Evolutionary conservation across 1,140 invertebrate genomes (phyloP), one percentile per base, ranked within the genome.

Genomic region (Camponotus vicinus): DNA sequence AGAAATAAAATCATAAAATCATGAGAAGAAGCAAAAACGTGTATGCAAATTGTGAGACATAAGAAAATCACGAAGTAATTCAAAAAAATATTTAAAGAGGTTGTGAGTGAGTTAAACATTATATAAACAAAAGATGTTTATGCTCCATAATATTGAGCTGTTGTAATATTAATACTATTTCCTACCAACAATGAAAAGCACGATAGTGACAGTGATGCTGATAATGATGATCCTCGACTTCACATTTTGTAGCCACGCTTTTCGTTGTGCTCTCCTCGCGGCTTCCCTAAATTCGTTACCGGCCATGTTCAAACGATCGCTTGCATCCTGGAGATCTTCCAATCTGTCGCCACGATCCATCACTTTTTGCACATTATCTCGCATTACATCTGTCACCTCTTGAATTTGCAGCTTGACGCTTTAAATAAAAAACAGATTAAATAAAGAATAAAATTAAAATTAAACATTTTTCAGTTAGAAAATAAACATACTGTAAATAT

Each of bases 381-480:
- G 94, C 96, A 96, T 96, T 7, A 95, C 95, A 75, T 95, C 95
- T 0, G 96, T 95, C 15, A 96, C 96, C 79, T 96, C 96, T 52
- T 96, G 95, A 40, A 96, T 96, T 91, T 96, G 96, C 40, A 95
- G 92, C 84, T 94, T 94, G 0, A 96, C 94, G 86, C 95, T 96
- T 49, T 9, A 82, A 79, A 61, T 21, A 18, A 52, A 18, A 52
- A 52, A 67, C 21, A 70, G 8, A 87, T 13, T 27, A 27, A 27
- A 27, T 27, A 27, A 27, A 27, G 27, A 27, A 27, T 18, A 18
- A 52, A 52, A 52, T 52, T 52, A 18, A 52, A 52, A 52, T 52
- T 52, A 52, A 52, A 5, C 7, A 49, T 45, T 52, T 45, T 52
- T 15, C 15, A 52, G 1, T 52, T 52, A 0, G 18, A 18, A 5